Conservation (phyloP, 2,797 vertebrate genomes). For the Euthynnus affinis region DNA sequence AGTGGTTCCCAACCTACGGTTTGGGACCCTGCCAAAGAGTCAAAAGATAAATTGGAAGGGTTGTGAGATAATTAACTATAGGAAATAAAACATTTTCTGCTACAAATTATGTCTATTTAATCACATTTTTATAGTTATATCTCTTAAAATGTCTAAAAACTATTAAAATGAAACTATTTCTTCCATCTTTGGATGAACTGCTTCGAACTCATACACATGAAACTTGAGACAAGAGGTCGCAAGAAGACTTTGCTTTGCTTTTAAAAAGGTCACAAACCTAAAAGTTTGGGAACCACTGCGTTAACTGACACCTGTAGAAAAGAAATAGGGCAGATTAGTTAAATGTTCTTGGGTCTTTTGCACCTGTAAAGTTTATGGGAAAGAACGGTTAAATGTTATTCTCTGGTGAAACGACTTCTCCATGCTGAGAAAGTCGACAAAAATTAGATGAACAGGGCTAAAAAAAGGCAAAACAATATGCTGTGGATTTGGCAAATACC, state of each 20-base stretch:
- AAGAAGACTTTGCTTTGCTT: not conserved
- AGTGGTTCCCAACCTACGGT: no score
- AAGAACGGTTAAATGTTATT: not conserved
- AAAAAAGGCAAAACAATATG: not conserved
- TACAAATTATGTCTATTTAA: not conserved
- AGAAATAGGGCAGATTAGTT: not conserved
- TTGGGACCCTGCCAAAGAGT: no score
- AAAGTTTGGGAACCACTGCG: not conserved
- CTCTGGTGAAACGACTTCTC: not conserved
- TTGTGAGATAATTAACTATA: not conserved
- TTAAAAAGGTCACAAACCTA: not conserved
- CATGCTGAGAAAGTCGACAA: not conserved
- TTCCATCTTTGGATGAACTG: not conserved
- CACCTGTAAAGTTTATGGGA: not conserved
- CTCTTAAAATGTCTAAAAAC: not conserved
- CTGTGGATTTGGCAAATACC: not conserved
- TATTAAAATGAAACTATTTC: not conserved
- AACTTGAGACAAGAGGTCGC: not conserved
- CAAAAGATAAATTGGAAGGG: no score
- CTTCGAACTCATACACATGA: not conserved
- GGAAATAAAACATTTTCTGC: not conserved
- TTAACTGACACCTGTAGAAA: conserved; percentile 8
- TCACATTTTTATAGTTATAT: no score
- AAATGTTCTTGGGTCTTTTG: not conserved
- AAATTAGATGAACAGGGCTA: not conserved